Evolutionary conservation across 2,797 vertebrate species (phyloP).

Genomic region (Aeoliscus strigatus): DNA sequence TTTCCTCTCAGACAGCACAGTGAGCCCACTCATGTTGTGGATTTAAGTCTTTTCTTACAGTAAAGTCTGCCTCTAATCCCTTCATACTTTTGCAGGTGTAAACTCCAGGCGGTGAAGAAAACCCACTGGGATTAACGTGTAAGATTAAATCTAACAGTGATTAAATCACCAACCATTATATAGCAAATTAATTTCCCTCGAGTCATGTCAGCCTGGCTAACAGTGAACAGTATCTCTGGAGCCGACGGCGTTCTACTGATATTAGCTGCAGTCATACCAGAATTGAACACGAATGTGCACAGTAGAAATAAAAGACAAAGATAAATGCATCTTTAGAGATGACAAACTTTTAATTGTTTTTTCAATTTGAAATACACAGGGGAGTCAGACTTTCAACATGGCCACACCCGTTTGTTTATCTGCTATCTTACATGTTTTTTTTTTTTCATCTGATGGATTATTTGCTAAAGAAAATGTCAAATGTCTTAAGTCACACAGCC

Average conservation of each 20-base stretch:
- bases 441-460: too few species aligned
- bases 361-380: too few species aligned
- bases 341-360: too few species aligned
- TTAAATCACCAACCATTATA: slow-evolving; percentile 65
- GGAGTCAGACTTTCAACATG: too few species aligned
- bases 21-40: slow-evolving; percentile 20
- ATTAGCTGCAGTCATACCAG: slow-evolving; percentile 30
- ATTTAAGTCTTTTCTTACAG: slow-evolving; percentile 15
- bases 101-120: slow-evolving; percentile 33
- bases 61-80: slow-evolving; percentile 39
- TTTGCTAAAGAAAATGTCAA: too few species aligned
- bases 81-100: slow-evolving; percentile 33
- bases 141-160: slow-evolving; percentile 63
- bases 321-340: slow-evolving; percentile 7
- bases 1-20: slow-evolving; percentile 41
- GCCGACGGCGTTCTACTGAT: slow-evolving; percentile 29
- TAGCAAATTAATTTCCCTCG: slow-evolving; percentile 64
- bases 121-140: slow-evolving; percentile 50
- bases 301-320: slow-evolving; percentile 11
- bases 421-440: too few species aligned
- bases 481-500: too few species aligned
- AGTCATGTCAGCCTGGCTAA: slow-evolving; percentile 51
- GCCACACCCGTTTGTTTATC: too few species aligned
- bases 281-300: too few species aligned
- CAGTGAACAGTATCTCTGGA: slow-evolving; percentile 32